Base-by-base conservation (phyloP, 2,888 invertebrate species). In the Noctua pronuba region DNA sequence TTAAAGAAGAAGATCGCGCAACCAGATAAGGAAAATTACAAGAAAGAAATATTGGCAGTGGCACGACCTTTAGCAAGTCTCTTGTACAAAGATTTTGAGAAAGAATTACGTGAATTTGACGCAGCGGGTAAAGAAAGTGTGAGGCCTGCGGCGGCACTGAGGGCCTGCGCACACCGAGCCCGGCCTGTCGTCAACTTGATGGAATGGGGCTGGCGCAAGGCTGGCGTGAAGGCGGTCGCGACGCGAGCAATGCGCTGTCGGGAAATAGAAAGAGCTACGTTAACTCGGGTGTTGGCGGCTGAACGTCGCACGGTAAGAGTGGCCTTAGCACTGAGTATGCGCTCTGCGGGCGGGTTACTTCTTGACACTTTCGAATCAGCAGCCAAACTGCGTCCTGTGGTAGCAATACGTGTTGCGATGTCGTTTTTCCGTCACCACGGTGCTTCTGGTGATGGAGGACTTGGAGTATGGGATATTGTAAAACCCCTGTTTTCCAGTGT, bases 171-270 rank as follows among this genome's bases (percentile, higher is more conserved):
- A 38, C 93, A 93, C 75, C 87, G 90, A 60, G 88, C 91, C 4
- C 90, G 91, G 75, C 93, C 93, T 35, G 71, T 77, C 41, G 69
- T 93, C 10, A 88, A 93, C 58, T 84, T 93, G 16, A 86, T 91
- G 11, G 75, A 75, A 7, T 80, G 90, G 35, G 91, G 92, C 44
- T 94, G 93, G 93, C 82, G 80, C n/a, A 72, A 82, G 67, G 74
- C 91, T 55, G 95, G 95, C n/a, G 91, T 91, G 5, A 95, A 94
- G 82, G 91, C 92, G 31, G 82, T 94, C 24, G 91, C 93, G 0
- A 94, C 94, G 74, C 91, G 87, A 69, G 83, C 92, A 4, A 78
- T 91, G 7, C 83, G 86, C 31, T 93, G 93, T 75, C 91, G 89
- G 58, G 76, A 75, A 38, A 76, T 70, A 1, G 89, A 92, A 41